Evolutionary conservation across 2,888 invertebrate species (phyloP), one percentile per base, ranked within the genome.

Genomic region (Nymphalis polychloros): DNA sequence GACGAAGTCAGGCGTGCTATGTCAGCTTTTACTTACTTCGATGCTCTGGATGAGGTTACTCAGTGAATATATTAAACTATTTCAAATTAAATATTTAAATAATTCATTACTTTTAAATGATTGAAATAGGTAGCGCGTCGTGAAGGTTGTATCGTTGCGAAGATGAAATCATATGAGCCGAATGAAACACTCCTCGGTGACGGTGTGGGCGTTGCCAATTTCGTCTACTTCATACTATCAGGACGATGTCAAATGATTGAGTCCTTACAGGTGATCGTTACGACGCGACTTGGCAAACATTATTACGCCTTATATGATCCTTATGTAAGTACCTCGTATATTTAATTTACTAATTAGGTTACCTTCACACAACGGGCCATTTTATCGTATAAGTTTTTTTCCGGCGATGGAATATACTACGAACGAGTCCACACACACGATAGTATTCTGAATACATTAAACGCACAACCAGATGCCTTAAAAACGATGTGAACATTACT

Each of bases 121-220:
- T 69, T 63, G 67, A 23, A 10, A 48, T 76, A 93, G 93, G 90
- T 93, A 1, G 90, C 94, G 0, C 92, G 93, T 63, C 91, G 94
- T 59, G 95, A 95, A 82, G 95, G 95, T 77, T 95, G 95, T 76
- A 94, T 95, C 74, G 87, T 95, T 35, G 94, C 95, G 6, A 94
- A 94, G 84, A 93, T 94, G 79, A 94, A 93, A 78, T 83, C 91
- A 1, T 95, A 89, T 77, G 84, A 85, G 23, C 73, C 86, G 0
- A 93, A 94, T 73, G 94, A 95, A 75, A 94, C 93, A 13, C 78
- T 94, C 5, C 81, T 94, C 17, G 94, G 94, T 0, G 93, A 93
- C 71, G 92, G 92, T 20, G 79, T 84, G 53, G 94, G 94, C 13
- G 81, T 93, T 7, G 74, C 85, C 47, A 91, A 90, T 78, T 89